Base-by-base conservation (phyloP, 2,888 invertebrate species). In the Pterobdella sp. region DNA sequence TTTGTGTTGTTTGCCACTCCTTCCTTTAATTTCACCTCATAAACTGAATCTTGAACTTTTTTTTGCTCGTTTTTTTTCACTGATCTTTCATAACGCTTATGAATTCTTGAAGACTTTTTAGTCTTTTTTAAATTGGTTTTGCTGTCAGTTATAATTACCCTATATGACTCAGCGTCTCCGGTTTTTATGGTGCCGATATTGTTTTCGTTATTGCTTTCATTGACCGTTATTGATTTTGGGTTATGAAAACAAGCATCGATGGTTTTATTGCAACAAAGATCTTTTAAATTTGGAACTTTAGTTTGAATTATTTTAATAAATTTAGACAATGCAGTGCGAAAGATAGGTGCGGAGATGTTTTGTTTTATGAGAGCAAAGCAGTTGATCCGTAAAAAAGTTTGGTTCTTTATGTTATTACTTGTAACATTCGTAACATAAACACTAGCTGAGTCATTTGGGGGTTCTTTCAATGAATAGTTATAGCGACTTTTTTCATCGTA, bases 351-450 rank as follows among this genome's bases (percentile, higher is more conserved):
- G n/a, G n/a, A n/a, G n/a, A n/a, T n/a, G n/a, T n/a, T n/a, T 3
- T 56, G 4, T 22, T 56, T 56, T 56, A 56, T 22, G n/a, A 3
- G n/a, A 22, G 7, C 4, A 56, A 26, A 56, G 26, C 10, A 56
- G 60, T n/a, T 56, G 60, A 56, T 56, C 60, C 60, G 60, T 56
- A 26, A 26, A 56, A 26, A n/a, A 56, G 3, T 22, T n/a, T 56
- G 60, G 10, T 56, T 56, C 26, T 56, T 56, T 56, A 56, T 56
- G 60, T 7, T 56, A 56, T 56, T 18, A 26, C 60, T 22, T 22
- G n/a, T 22, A 56, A 56, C 60, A 56, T 56, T 56, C n/a, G 7
- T 3, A 3, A 26, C 60, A 56, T 56, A 56, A 56, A 56, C n/a
- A 56, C 14, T 56, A n/a, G n/a, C n/a, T n/a, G n/a, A n/a, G n/a